These are phyloP conservation scores for Drosophila arawakana DNA, from an alignment of 1,140 invertebrate species.

Conservation along the genomic window DNA sequence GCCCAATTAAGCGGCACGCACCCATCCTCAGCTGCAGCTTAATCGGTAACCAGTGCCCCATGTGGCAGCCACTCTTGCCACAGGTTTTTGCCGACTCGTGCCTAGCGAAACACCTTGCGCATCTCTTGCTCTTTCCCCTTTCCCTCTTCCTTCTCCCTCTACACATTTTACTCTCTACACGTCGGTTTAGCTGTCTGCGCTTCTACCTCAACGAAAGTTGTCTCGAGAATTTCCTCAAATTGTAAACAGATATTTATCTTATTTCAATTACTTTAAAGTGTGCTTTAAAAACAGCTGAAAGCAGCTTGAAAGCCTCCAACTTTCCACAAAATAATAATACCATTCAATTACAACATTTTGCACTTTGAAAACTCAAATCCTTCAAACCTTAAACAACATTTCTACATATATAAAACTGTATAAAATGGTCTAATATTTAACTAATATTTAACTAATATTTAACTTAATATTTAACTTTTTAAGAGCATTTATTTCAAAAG, in stretches of 20 bases:
- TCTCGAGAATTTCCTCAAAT: conserved; percentile 3
- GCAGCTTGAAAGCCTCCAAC: background rate
- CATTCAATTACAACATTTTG: no score
- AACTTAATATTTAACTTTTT: no score
- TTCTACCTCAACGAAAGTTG: conserved; percentile 1
- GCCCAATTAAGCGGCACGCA: conserved; percentile 51
- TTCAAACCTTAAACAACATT: no score
- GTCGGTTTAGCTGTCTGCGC: background rate
- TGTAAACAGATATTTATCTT: conserved; percentile 8
- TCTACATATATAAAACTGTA: no score
- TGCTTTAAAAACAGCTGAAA: conserved; percentile 11
- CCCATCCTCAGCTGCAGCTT: conserved; percentile 22
- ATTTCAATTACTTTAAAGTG: conserved; percentile 6
- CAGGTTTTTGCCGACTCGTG: conserved; percentile 32
- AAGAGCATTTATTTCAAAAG: no score
- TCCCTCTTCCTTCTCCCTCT: background rate
- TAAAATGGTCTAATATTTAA: no score
- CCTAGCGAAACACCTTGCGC: conserved; percentile 62
- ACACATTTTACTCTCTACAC: no score
- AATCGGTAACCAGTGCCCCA: conserved; percentile 29
- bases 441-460: no score
- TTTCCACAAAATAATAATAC: no score
- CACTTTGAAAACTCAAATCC: no score
- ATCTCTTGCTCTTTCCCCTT: background rate
- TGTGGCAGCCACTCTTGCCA: conserved; percentile 9